A percentile compares a stretch with the other conserved stretches of the same genome.
Evolutionary conservation across 2,888 invertebrate species (phyloP).

Genomic region (Mythimna ferrago): DNA sequence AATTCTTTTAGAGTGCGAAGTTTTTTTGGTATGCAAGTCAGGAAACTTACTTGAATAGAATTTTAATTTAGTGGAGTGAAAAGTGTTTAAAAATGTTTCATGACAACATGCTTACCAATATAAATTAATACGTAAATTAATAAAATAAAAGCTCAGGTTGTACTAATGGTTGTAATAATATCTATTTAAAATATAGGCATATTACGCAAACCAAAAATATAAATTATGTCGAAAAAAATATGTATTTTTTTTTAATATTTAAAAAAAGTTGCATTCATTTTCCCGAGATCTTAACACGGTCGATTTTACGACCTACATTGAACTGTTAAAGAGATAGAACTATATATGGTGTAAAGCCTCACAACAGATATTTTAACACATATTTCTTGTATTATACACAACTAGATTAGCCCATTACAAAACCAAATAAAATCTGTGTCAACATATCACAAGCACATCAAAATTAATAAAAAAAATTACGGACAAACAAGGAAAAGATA

Average conservation of each 20-base stretch:
- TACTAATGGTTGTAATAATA: no score
- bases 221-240: no score
- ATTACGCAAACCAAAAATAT: no score
- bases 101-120: not conserved
- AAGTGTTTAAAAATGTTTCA: not conserved
- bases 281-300: no score
- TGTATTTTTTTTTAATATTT: not conserved
- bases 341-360: no score
- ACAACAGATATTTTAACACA: no score
- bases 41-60: not conserved
- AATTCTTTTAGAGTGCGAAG: constrained; percentile 2
- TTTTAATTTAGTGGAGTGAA: not conserved
- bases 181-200: no score
- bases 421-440: constrained; percentile 17
- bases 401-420: not conserved
- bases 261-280: not conserved
- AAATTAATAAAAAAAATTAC: constrained; percentile 29
- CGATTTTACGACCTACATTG: not conserved
- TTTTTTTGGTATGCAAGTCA: not conserved
- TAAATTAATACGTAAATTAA: not conserved
- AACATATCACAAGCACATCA: not conserved
- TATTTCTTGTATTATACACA: not conserved
- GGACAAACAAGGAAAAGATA: constrained; percentile 42
- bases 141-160: no score
- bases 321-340: no score